These are phyloP conservation scores for Diadromus collaris DNA, from an alignment of 2,888 invertebrate genomes.

Conservation along the genomic window DNA sequence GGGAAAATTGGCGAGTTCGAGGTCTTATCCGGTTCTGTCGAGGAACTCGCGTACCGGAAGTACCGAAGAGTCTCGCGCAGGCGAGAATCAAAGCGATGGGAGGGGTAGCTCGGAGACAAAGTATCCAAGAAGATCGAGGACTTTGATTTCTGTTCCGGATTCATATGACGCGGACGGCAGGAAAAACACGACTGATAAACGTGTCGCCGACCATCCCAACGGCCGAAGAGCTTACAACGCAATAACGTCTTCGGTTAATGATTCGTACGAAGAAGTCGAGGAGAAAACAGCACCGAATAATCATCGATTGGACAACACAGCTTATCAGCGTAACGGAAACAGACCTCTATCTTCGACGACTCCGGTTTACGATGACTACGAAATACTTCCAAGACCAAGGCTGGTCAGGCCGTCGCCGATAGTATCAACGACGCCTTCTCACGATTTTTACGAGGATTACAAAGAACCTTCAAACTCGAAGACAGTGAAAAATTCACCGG, in stretches of 20 bases:
- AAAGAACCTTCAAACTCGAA: neutral
- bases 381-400: neutral
- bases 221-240: neutral
- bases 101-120: neutral
- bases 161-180: neutral
- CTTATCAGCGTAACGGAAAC: neutral
- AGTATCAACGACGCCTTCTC: conserved; percentile 3
- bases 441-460: conserved; percentile 23
- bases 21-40: neutral
- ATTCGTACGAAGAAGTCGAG: conserved; percentile 20
- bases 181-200: neutral
- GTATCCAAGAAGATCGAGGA: neutral
- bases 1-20: conserved; percentile 6
- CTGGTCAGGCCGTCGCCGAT: neutral
- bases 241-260: neutral
- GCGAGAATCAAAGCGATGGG: conserved; percentile 8
- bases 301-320: neutral
- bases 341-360: neutral
- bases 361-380: neutral
- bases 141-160: neutral
- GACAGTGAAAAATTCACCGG: neutral
- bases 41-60: neutral
- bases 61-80: neutral
- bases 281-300: neutral
- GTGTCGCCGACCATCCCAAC: neutral